Base-by-base conservation (phyloP, 1,140 invertebrate species). In the Adelges cooleyi region DNA sequence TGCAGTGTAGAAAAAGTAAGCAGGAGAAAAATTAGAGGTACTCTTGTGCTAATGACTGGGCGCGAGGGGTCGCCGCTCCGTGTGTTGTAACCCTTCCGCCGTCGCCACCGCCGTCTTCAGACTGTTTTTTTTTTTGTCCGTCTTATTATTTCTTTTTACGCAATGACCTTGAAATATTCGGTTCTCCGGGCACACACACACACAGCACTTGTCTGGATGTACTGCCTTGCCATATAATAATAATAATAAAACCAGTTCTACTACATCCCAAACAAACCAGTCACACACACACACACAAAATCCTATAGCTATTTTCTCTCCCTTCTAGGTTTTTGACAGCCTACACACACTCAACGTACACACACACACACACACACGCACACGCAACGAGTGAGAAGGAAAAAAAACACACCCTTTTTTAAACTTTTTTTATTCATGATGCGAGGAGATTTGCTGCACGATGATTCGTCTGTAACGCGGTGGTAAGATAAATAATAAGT, bases 241-340 rank as follows among this genome's bases (percentile, higher is more conserved):
- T 56, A 56, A 40, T 54, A 54, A 59, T 46, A 59, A 62, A 62
- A 62, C 56, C 56, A 62, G 56, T 62, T 62, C 56, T 62, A 59
- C 54, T 46, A n/a, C 54, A 59, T 59, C 54, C 40, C 54, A 13
- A 33, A 62, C 40, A 48, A 62, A 62, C 56, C 56, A 62, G 56
- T 62, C 56, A 46, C 56, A 62, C 29, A 33, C 11, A 33, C 29
- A 6, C 29, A 11, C 11, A 33, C 29, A 62, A 56, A 42, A 62
- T 62, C 56, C 17, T 22, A 62, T 48, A 62, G 42, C 25, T 48
- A 48, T 48, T 62, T 48, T 62, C 42, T 62, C 56, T 62, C 56
- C 42, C 56, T 46, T 46, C 54, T 48, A 48, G 15, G 17, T 17
- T 48, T 6, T 17, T 20, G 18, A 48, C 40, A 44, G 23, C 53